phyloP scores from a whole-genome alignment of 2,113 vertebrate species.

The Hucho hucho region DNA sequence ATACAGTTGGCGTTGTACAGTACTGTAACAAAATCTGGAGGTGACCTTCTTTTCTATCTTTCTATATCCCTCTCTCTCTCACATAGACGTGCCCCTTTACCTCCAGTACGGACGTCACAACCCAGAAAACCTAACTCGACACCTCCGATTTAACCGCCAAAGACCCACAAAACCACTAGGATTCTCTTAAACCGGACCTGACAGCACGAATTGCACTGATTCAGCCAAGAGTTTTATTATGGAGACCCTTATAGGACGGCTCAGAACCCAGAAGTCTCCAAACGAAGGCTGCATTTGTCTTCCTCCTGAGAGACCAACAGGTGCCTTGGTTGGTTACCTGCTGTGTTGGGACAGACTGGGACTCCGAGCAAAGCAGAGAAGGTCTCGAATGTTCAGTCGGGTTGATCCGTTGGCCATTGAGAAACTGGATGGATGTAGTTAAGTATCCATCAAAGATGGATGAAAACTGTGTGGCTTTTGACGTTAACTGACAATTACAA shows the following conservation, averaged over 20 bases:
- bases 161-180: background rate
- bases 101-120: conserved; percentile 43
- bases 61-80: background rate
- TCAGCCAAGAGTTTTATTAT: background rate
- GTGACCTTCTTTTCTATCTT: background rate
- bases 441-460: too few relatives aligned
- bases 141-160: conserved; percentile 42
- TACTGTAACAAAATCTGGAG: background rate
- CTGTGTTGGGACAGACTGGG: too few relatives aligned
- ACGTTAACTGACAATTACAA: too few relatives aligned
- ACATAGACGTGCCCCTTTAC: conserved; percentile 59
- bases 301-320: too few relatives aligned
- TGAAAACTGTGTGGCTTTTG: too few relatives aligned
- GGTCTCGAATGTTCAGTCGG: too few relatives aligned
- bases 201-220: background rate
- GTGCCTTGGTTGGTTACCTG: too few relatives aligned
- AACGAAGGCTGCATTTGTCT: background rate
- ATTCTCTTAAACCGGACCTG: background rate
- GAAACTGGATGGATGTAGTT: too few relatives aligned
- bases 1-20: background rate
- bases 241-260: background rate
- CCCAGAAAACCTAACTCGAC: conserved; percentile 42
- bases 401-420: too few relatives aligned
- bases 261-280: background rate
- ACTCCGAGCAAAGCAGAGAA: too few relatives aligned